Percentiles rank a stretch among this genome's conserved stretches.
Conservation (phyloP, 1,140 invertebrate species). For the Stegodyphus mimosarum region DNA sequence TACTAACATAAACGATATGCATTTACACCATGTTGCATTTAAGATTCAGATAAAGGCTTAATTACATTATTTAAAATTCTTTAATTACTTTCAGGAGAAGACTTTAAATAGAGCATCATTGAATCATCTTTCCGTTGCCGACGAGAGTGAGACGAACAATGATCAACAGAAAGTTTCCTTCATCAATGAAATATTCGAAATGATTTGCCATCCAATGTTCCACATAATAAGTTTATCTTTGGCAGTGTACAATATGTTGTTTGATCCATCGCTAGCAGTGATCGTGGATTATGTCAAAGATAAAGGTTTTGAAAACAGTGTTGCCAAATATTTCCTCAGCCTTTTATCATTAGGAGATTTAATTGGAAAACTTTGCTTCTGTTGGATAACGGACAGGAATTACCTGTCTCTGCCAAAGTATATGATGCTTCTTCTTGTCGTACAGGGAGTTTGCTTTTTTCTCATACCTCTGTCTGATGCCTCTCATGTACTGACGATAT, state of each 20-base stretch:
- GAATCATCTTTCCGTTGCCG: too few species aligned
- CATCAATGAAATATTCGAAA: neutral
- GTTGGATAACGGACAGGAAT: constrained; percentile 3
- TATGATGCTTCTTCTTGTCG: neutral
- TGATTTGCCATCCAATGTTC: constrained; percentile 44
- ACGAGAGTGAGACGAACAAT: too few species aligned
- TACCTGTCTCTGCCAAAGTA: neutral
- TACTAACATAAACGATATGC: too few species aligned
- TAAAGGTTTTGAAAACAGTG: constrained; percentile 24
- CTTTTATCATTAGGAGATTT: constrained; percentile 33
- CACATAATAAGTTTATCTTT: constrained; percentile 50
- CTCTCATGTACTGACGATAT: neutral
- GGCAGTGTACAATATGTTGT: constrained; percentile 11
- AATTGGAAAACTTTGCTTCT: constrained; percentile 20
- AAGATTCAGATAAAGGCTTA: too few species aligned
- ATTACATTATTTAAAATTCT: too few species aligned
- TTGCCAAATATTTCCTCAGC: constrained; percentile 49
- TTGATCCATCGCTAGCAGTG: constrained; percentile 26
- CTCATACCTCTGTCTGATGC: neutral
- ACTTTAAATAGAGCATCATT: too few species aligned
- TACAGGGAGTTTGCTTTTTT: neutral
- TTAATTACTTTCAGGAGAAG: too few species aligned
- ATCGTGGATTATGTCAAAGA: constrained; percentile 51
- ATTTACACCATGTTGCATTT: too few species aligned
- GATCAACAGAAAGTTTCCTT: too few species aligned